Percentiles rank a stretch among this genome's conserved stretches.
Conservation (phyloP, 2,113 vertebrate genomes). For the Xiphorhynchus elegans region DNA sequence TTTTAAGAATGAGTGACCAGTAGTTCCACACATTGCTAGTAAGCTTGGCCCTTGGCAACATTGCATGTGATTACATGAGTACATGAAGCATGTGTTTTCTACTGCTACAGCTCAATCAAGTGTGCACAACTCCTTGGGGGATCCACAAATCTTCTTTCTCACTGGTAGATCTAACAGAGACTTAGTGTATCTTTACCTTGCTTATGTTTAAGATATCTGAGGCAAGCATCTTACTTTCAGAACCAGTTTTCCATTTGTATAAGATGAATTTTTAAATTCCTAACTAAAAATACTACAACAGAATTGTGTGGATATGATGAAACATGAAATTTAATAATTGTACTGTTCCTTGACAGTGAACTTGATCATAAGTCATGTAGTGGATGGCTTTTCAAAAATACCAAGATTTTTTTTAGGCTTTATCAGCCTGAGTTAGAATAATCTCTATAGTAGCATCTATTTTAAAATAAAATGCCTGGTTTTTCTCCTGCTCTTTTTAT, state of each 20-base stretch:
- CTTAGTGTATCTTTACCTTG: neutral
- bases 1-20: neutral
- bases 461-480: neutral
- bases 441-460: neutral
- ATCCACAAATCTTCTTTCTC: neutral
- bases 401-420: neutral
- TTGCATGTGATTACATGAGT: neutral
- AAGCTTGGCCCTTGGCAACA: neutral
- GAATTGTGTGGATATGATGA: neutral
- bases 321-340: neutral
- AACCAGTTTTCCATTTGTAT: neutral
- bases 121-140: neutral
- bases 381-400: neutral
- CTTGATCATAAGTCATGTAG: neutral
- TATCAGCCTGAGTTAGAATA: neutral
- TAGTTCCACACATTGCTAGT: neutral
- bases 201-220: neutral
- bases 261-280: neutral
- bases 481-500: neutral
- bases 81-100: neutral
- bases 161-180: neutral
- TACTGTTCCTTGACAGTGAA: neutral
- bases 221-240: neutral
- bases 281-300: neutral
- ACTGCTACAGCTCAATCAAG: neutral